These are phyloP conservation scores for silkworm (Bombyx mori) DNA, from an alignment of 1,140 invertebrate genomes.

Conservation along the genomic window ASM3026992v2 NC_085124.1:8352001-8352500, in stretches of 20 bases:
- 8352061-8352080: conserved; percentile 59
- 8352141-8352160: conserved; percentile 59
- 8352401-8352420: conserved; percentile 19
- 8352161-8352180: conserved; percentile 35
- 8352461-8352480: conserved; percentile 55
- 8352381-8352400: too few relatives aligned
- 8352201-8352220: too few relatives aligned
- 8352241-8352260: too few relatives aligned
- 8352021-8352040: conserved; percentile 42
- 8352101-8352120: conserved; percentile 56
- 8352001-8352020: conserved; percentile 23
- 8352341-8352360: too few relatives aligned
- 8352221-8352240: too few relatives aligned
- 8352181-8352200: too few relatives aligned
- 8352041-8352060: conserved; percentile 42
- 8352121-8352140: conserved; percentile 61
- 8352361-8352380: too few relatives aligned
- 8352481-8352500: conserved; percentile 36
- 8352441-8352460: conserved; percentile 46
- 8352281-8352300: too few relatives aligned
- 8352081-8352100: conserved; percentile 59
- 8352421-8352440: conserved; percentile 53
- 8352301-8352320: too few relatives aligned
- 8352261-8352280: too few relatives aligned
- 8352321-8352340: too few relatives aligned